phyloP scores from a whole-genome alignment of 1,140 invertebrate species.

The Hestina assimilis region DNA sequence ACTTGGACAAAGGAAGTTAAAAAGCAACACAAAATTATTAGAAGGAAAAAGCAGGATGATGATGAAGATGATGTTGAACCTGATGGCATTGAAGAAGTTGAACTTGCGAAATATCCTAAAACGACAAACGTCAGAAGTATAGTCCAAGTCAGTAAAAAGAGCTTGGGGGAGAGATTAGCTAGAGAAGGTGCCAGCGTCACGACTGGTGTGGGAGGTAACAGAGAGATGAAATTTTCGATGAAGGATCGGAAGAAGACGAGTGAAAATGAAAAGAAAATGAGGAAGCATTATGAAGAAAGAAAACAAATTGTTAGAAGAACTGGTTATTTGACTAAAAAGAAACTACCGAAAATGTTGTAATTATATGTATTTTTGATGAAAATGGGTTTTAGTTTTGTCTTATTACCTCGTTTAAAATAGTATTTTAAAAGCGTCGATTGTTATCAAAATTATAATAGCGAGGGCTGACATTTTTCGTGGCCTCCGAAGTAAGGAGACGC shows the following conservation, averaged over 20 bases:
- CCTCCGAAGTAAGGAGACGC: no score
- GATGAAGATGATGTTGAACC: constrained; percentile 30
- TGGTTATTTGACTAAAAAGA: constrained; percentile 64
- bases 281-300: constrained; percentile 85
- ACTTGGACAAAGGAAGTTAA: constrained; percentile 89
- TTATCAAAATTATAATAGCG: no score
- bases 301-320: constrained; percentile 85
- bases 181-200: constrained; percentile 80
- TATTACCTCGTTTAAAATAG: background rate
- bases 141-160: constrained; percentile 79
- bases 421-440: no score
- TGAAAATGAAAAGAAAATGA: constrained; percentile 79
- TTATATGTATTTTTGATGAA: constrained; percentile 18
- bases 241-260: constrained; percentile 67
- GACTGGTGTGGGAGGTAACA: constrained; percentile 82
- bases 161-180: constrained; percentile 84
- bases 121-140: constrained; percentile 50
- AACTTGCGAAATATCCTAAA: constrained; percentile 44
- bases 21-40: constrained; percentile 81
- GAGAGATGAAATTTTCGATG: constrained; percentile 88
- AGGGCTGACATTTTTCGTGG: no score
- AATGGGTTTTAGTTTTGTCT: background rate
- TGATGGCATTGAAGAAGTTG: constrained; percentile 44
- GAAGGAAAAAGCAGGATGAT: constrained; percentile 67
- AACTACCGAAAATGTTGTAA: constrained; percentile 43